Conservation (phyloP, 1,140 invertebrate species). For the Trichogramma pretiosum region DNA sequence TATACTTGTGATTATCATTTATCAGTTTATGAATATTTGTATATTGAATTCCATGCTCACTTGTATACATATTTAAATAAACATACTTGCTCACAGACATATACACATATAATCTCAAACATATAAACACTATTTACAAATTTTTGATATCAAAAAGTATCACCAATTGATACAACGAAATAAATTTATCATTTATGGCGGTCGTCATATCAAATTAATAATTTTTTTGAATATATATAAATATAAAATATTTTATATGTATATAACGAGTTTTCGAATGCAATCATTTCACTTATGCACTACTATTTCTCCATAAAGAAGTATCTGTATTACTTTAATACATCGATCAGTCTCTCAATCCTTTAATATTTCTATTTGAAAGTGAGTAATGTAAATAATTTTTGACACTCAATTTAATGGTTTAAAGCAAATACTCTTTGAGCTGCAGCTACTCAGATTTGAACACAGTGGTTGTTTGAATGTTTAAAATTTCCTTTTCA, state of each 20-base stretch:
- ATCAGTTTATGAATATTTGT: background rate
- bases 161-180: constrained; percentile 26
- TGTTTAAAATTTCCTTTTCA: background rate
- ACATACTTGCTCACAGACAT: background rate
- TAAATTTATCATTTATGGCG: constrained; percentile 42
- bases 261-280: constrained; percentile 23
- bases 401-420: constrained; percentile 12
- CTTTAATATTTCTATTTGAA: constrained; percentile 25
- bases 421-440: constrained; percentile 11
- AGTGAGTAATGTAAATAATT: constrained; percentile 19
- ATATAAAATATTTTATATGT: background rate
- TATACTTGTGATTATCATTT: background rate
- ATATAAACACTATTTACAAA: constrained; percentile 4
- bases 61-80: background rate
- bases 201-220: constrained; percentile 29
- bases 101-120: constrained; percentile 3
- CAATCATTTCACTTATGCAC: constrained; percentile 31
- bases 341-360: constrained; percentile 45
- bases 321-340: constrained; percentile 40
- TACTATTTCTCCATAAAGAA: constrained; percentile 35
- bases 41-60: background rate
- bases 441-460: constrained; percentile 16
- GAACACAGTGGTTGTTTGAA: constrained; percentile 10
- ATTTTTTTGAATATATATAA: constrained; percentile 22
- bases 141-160: constrained; percentile 21